Conservation (phyloP, 2,113 vertebrate genomes). For the Toxotes jaculatrix region DNA sequence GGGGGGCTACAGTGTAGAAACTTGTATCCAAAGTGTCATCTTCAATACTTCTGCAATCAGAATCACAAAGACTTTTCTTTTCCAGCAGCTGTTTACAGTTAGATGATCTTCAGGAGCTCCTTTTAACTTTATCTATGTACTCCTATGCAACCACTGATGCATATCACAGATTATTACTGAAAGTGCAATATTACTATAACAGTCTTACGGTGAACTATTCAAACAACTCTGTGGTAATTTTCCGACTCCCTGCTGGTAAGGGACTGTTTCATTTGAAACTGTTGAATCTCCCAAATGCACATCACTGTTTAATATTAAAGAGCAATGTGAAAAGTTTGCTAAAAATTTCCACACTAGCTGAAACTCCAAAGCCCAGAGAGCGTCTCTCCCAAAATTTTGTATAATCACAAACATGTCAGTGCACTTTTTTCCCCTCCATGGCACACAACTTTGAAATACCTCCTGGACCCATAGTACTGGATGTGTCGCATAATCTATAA, state of each 20-base stretch:
- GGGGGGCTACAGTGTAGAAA: constrained; percentile 12
- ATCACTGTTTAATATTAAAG: constrained; percentile 50
- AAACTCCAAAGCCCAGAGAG: constrained; percentile 15
- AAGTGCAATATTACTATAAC: neutral
- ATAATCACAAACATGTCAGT: constrained; percentile 9
- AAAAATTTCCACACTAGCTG: neutral
- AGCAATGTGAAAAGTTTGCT: constrained; percentile 34
- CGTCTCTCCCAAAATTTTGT: neutral
- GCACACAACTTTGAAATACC: constrained; percentile 5
- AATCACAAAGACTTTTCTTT: neutral
- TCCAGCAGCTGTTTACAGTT: constrained; percentile 9
- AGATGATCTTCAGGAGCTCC: constrained; percentile 1
- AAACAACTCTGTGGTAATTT: constrained; percentile 30
- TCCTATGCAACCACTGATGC: constrained; percentile 17
- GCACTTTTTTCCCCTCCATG: neutral
- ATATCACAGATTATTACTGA: constrained; percentile 14
- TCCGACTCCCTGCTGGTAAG: constrained; percentile 17
- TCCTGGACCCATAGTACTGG: neutral
- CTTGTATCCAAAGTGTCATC: constrained; percentile 21
- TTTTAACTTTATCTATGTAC: constrained; percentile 14
- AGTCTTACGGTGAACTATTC: constrained; percentile 38
- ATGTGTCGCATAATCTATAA: constrained; percentile 14
- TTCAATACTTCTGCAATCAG: constrained; percentile 19
- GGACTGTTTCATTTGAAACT: constrained; percentile 40
- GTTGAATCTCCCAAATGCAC: constrained; percentile 36